Conservation (phyloP, 2,888 invertebrate species). For the Allacma fusca region DNA sequence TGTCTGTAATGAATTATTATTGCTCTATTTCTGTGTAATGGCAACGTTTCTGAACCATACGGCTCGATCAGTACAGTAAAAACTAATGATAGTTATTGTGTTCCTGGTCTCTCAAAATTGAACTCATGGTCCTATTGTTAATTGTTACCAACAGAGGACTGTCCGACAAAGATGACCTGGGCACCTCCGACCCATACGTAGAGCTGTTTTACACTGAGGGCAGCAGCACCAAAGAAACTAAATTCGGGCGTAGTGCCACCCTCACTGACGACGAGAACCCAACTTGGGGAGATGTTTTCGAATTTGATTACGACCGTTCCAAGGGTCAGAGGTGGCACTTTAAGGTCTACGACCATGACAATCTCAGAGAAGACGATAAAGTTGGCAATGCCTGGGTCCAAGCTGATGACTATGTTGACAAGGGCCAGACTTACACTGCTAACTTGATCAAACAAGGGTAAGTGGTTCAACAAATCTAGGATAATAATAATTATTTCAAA, state of each 20-base stretch:
- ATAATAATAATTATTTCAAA: too few species aligned
- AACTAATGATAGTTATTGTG: not conserved
- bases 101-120: not conserved
- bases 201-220: slow-evolving; percentile 55
- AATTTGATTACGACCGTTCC: slow-evolving; percentile 54
- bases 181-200: slow-evolving; percentile 55
- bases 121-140: too few species aligned
- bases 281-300: slow-evolving; percentile 58
- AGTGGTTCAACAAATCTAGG: too few species aligned
- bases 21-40: too few species aligned
- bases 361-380: slow-evolving; percentile 57
- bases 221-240: slow-evolving; percentile 50
- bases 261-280: slow-evolving; percentile 52
- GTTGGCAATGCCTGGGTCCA: slow-evolving; percentile 55
- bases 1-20: too few species aligned
- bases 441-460: slow-evolving; percentile 59
- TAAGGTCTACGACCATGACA: slow-evolving; percentile 59
- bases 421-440: slow-evolving; percentile 52
- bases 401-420: slow-evolving; percentile 58
- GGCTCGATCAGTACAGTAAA: too few species aligned
- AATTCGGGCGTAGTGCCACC: slow-evolving; percentile 53
- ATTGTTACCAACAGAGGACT: slow-evolving; percentile 41
- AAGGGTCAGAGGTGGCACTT: slow-evolving; percentile 55
- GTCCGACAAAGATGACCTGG: slow-evolving; percentile 58
- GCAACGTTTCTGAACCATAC: too few species aligned